Evolutionary conservation across 2,113 vertebrate species (phyloP).

Genomic region (Nansenia antarctica): DNA sequence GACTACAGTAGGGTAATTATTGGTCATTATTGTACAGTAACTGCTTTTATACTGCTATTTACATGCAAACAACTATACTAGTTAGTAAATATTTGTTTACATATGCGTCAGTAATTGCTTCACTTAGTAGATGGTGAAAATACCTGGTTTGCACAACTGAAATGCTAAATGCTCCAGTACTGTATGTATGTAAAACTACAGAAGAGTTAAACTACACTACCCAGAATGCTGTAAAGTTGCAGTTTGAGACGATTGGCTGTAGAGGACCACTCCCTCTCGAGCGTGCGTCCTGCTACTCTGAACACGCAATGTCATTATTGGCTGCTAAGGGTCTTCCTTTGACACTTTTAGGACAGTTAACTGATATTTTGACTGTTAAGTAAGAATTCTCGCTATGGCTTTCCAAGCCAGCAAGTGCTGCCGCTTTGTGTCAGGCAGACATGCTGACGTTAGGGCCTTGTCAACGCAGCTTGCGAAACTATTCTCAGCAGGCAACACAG

Average conservation of each 20-base stretch:
- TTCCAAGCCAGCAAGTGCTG: constrained; percentile 14
- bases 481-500: neutral
- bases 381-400: constrained; percentile 45
- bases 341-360: neutral
- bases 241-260: constrained; percentile 44
- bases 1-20: too few relatives aligned
- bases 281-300: neutral
- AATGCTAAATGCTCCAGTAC: too few relatives aligned
- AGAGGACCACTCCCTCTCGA: neutral
- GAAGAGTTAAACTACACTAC: constrained; percentile 62
- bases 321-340: neutral
- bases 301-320: neutral
- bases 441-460: neutral
- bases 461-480: constrained; percentile 9
- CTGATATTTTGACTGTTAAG: too few relatives aligned
- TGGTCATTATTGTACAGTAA: too few relatives aligned
- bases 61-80: too few relatives aligned
- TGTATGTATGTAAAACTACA: too few relatives aligned
- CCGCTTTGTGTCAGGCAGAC: constrained; percentile 36
- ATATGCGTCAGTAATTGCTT: too few relatives aligned
- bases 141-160: too few relatives aligned
- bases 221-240: constrained; percentile 36
- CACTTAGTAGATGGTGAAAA: too few relatives aligned
- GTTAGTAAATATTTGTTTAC: too few relatives aligned
- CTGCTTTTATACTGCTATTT: too few relatives aligned